Evolutionary conservation across 2,888 invertebrate species (phyloP).

Genomic region (Lasioglossum pauxillum): DNA sequence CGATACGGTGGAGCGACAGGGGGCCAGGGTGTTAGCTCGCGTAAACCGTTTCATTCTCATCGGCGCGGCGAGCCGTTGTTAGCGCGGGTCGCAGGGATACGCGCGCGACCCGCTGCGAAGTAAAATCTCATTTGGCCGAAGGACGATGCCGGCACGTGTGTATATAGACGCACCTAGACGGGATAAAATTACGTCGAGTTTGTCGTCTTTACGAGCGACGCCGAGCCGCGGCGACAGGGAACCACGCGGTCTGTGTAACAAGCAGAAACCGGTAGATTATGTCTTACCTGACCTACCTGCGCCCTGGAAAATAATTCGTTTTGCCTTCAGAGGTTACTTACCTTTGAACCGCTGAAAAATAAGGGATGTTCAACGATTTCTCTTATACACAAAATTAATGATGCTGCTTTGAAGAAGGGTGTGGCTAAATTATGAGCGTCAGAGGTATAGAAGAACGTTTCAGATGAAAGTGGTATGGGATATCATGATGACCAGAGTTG

Average conservation of each 20-base stretch:
- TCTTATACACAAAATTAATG: background rate
- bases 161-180: slow-evolving; percentile 56
- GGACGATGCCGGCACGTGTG: slow-evolving; percentile 54
- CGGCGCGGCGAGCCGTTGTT: slow-evolving; percentile 30
- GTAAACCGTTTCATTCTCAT: slow-evolving; percentile 61
- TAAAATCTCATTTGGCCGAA: slow-evolving; percentile 78
- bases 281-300: slow-evolving; percentile 69
- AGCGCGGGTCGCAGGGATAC: slow-evolving; percentile 38
- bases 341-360: background rate
- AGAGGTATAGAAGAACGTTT: no score
- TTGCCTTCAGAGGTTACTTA: slow-evolving; percentile 23
- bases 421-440: no score
- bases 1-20: background rate
- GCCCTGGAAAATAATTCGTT: slow-evolving; percentile 49
- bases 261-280: slow-evolving; percentile 77
- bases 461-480: no score
- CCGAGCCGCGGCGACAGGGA: slow-evolving; percentile 63
- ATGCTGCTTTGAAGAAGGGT: background rate
- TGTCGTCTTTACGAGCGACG: slow-evolving; percentile 76
- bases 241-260: slow-evolving; percentile 71
- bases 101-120: slow-evolving; percentile 56
- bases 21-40: slow-evolving; percentile 29
- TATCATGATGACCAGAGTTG: background rate
- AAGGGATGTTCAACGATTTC: background rate
- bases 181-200: slow-evolving; percentile 78